phyloP scores from a whole-genome alignment of 2,113 vertebrate species.

The Dasyornis broadbenti region DNA sequence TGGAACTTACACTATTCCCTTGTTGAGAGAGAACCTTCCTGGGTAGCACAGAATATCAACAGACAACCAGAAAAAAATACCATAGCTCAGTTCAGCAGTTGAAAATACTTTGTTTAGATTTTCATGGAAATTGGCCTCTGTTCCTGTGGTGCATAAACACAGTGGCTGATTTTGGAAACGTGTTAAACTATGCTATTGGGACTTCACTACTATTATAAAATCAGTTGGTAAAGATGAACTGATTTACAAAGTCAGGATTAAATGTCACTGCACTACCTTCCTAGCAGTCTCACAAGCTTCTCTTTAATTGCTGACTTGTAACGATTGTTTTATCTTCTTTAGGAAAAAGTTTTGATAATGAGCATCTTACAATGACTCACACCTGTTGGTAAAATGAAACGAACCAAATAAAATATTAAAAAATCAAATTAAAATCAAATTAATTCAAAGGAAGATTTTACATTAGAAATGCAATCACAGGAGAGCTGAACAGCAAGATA shows the following conservation, averaged over 20 bases:
- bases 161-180: neutral
- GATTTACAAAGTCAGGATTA: neutral
- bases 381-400: neutral
- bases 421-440: neutral
- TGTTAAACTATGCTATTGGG: neutral
- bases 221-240: neutral
- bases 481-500: neutral
- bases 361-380: neutral
- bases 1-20: neutral
- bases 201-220: neutral
- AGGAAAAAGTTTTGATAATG: neutral
- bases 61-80: neutral
- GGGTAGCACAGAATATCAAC: neutral
- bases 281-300: neutral
- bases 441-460: slow-evolving; percentile 16
- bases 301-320: neutral
- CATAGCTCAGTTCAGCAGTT: neutral
- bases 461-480: neutral
- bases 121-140: neutral
- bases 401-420: no score
- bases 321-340: neutral
- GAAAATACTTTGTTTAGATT: neutral
- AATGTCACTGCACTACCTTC: neutral
- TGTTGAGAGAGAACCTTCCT: neutral
- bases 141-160: neutral